These are phyloP conservation scores for Avahi laniger DNA, from an alignment of 2,797 vertebrate species.

Conservation along the genomic window DNA sequence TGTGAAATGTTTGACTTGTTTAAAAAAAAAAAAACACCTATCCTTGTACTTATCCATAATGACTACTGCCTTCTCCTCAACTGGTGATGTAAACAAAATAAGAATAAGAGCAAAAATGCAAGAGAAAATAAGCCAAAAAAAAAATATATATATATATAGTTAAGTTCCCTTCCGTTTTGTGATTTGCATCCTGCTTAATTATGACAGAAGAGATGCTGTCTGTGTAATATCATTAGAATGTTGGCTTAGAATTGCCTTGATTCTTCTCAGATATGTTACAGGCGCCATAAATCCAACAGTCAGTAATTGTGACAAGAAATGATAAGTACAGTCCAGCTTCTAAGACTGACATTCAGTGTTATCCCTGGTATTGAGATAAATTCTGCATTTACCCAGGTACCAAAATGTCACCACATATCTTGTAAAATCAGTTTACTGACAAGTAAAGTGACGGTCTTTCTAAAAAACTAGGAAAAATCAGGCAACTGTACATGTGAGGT, in stretches of 20 bases:
- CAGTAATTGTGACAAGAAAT: neutral
- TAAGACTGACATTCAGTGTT: neutral
- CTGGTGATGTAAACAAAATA: neutral
- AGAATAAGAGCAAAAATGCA: neutral
- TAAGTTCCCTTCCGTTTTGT: neutral
- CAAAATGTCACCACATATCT: neutral
- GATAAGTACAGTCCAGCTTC: neutral
- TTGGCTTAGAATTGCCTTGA: neutral
- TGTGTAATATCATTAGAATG: neutral
- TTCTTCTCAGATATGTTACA: neutral
- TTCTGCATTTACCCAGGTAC: neutral
- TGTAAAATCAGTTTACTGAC: slow-evolving; percentile 26
- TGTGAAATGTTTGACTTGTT: neutral
- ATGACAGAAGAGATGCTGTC: neutral
- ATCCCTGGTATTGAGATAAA: neutral
- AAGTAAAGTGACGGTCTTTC: neutral
- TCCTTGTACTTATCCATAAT: neutral
- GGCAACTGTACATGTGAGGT: neutral
- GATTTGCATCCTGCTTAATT: neutral
- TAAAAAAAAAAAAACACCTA: neutral
- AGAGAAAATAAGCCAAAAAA: neutral
- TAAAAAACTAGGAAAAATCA: neutral
- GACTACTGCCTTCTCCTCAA: neutral
- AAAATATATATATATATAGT: neutral
- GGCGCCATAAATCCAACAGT: neutral